phyloP scores from a whole-genome alignment of 2,797 vertebrate genomes.

The Bryconaethiops microstoma region DNA sequence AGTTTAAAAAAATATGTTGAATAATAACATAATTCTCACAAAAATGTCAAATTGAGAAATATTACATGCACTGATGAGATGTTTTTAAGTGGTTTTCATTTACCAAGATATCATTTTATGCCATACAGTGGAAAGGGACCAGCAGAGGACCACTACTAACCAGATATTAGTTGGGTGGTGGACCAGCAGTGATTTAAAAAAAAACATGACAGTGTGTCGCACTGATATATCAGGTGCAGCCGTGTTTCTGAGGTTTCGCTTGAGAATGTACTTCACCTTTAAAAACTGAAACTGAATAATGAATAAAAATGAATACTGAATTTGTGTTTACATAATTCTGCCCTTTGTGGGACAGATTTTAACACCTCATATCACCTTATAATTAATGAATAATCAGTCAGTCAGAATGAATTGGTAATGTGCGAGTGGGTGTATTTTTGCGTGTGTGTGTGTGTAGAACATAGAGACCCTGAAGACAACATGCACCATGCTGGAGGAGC shows the following conservation, averaged over 20 bases:
- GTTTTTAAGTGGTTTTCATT: too few species aligned
- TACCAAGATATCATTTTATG: too few species aligned
- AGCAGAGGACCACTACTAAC: not conserved
- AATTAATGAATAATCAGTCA: constrained; percentile 28
- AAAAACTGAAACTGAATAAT: constrained; percentile 4
- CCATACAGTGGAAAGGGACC: too few species aligned
- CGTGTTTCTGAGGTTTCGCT: too few species aligned
- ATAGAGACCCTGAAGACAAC: constrained; percentile 98
- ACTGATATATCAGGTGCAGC: not conserved
- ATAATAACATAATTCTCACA: too few species aligned
- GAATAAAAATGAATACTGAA: constrained; percentile 9
- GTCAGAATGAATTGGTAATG: constrained; percentile 14
- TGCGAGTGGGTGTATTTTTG: constrained; percentile 5
- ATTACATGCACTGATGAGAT: too few species aligned
- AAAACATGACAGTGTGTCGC: not conserved
- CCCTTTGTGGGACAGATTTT: constrained; percentile 18
- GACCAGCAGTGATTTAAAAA: not conserved
- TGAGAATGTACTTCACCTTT: not conserved
- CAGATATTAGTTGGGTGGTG: not conserved
- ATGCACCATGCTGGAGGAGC: constrained; percentile 97
- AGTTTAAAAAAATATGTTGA: too few species aligned
- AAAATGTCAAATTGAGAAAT: too few species aligned
- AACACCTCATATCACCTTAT: constrained; percentile 13
- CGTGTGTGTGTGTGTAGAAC: constrained; percentile 75
- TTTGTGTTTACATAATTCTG: constrained; percentile 9